Conservation (phyloP, 1,140 invertebrate genomes). For the Drosophila carrolli region DNA sequence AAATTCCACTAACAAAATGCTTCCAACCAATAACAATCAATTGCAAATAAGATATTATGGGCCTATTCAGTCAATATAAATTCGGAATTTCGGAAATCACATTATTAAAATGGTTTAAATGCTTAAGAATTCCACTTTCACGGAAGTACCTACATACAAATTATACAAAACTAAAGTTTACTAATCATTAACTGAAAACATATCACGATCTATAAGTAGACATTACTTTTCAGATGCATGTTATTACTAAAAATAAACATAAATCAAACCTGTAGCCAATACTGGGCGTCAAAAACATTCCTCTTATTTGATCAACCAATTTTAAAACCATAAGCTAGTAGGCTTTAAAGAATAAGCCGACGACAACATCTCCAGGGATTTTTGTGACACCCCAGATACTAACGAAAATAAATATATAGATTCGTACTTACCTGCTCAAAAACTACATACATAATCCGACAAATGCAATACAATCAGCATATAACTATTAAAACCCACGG, state of each 20-base stretch:
- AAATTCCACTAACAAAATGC: slow-evolving; percentile 33
- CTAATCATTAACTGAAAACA: slow-evolving; percentile 14
- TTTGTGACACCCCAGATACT: too few relatives aligned
- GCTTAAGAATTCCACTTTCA: slow-evolving; percentile 1
- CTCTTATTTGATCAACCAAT: too few relatives aligned
- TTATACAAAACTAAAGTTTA: slow-evolving; percentile 7
- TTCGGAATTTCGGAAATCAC: not conserved
- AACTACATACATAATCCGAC: too few relatives aligned
- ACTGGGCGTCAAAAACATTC: not conserved
- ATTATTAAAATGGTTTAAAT: slow-evolving; percentile 1
- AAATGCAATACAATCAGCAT: slow-evolving; percentile 8
- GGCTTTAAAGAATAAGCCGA: too few relatives aligned
- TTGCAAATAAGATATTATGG: slow-evolving; percentile 13
- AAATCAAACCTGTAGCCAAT: not conserved
- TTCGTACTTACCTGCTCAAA: not conserved
- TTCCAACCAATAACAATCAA: slow-evolving; percentile 67
- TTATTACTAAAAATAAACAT: not conserved
- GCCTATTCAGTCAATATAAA: not conserved
- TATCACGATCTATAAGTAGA: slow-evolving; percentile 15
- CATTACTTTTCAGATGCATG: not conserved
- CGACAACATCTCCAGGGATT: too few relatives aligned
- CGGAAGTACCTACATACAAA: slow-evolving; percentile 15
- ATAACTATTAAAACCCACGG: not conserved
- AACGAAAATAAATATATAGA: too few relatives aligned
- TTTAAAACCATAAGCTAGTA: too few relatives aligned